Evolutionary conservation across 2,888 invertebrate genomes (phyloP), one percentile per base, ranked within the genome.

Genomic region (Drosophila merina): DNA sequence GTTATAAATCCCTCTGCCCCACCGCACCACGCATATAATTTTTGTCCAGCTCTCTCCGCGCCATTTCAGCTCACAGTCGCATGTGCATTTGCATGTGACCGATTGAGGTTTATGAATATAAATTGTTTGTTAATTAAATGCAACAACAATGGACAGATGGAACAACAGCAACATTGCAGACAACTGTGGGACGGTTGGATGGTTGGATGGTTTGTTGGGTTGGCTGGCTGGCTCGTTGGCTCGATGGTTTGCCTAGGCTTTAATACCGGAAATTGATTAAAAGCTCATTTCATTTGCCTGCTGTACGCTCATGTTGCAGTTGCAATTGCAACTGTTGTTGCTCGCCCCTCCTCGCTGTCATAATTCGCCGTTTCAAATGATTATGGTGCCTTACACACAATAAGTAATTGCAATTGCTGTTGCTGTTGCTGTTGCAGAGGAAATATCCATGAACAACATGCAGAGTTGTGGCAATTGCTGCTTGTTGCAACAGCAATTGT

Each of bases 111-210:
- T 86, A 88, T 88, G 88, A 86, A 88, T 86, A 88, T 87, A 86
- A 86, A 86, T 86, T 86, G 84, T 83, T 75, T 82, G 85, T 86
- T 86, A 87, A 86, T 86, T 86, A 86, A 87, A 85, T 79, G 74
- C 85, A 87, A 75, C 73, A 79, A 75, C 82, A 72, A 58, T 68
- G 62, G 31, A 67, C 64, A 51, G 33, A 60, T 58, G 49, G 42
- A 50, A 8, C 59, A 60, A n/a, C 63, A 60, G 10, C 63, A 60
- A 38, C 72, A 63, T 40, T 40, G 33, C 60, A 62, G 36, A 52
- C 58, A 52, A 48, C 57, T 50, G 64, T 60, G 62, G 67, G 70
- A 75, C 71, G 66, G 54, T 25, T 14, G 51, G 60, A 58, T 45
- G 66, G 54, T 25, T 14, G 51, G 60, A 58, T 45, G 42, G 47